phyloP scores from a whole-genome alignment of 2,888 invertebrate genomes.

The Zygogramma bicolorata region DNA sequence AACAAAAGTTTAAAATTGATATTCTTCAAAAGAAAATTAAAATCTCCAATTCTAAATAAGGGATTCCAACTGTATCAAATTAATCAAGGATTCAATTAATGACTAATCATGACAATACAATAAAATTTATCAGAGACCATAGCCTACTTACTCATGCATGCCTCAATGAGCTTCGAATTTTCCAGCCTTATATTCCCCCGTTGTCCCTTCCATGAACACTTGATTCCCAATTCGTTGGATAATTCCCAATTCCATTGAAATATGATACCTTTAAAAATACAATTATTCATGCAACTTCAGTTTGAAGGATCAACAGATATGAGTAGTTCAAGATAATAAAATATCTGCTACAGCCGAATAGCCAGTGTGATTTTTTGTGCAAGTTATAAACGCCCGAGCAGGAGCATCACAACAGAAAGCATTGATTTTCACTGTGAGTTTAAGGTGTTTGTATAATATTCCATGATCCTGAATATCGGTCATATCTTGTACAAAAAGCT shows the following conservation, averaged over 20 bases:
- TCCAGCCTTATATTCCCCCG: neutral
- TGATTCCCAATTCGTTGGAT: slow-evolving; percentile 1
- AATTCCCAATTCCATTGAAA: neutral
- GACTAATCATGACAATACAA: too few relatives aligned
- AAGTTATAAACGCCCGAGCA: too few relatives aligned
- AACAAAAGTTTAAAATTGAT: neutral
- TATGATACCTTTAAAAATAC: neutral
- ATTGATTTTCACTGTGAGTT: neutral
- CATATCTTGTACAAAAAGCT: slow-evolving; percentile 21
- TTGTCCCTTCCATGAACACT: slow-evolving; percentile 3
- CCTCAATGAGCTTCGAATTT: neutral
- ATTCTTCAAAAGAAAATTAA: neutral
- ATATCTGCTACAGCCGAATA: slow-evolving; percentile 11
- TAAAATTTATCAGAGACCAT: neutral
- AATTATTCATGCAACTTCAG: neutral
- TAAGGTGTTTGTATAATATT: neutral
- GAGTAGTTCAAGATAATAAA: neutral
- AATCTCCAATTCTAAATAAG: neutral
- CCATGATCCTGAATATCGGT: neutral
- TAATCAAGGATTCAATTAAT: neutral
- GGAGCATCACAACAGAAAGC: too few relatives aligned
- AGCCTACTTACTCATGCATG: slow-evolving; percentile 7
- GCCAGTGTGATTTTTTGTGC: too few relatives aligned
- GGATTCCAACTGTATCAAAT: neutral
- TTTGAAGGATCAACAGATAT: neutral